Evolutionary conservation across 2,888 invertebrate genomes (phyloP), one percentile per base, ranked within the genome.

Genomic region (Athalia circularis): DNA sequence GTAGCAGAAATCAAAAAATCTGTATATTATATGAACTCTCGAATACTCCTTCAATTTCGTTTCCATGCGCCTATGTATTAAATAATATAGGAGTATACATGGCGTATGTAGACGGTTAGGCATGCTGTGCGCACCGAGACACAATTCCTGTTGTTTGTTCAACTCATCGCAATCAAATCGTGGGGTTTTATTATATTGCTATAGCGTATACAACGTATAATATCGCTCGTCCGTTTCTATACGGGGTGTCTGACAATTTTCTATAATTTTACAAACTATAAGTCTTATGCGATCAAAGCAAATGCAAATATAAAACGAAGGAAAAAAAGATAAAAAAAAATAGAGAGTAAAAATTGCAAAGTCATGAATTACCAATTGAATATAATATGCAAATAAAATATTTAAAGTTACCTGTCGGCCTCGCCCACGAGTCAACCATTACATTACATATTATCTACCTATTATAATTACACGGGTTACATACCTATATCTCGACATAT

Each of bases 71-170:
- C 29, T 29, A 29, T 29, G 29, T 29, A 29, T 29, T 29, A 29
- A 5, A 15, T n/a, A 52, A 54, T 52, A n/a, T 5, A 65, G 45
- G 47, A 7, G n/a, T 65, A 65, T 45, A 13, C 11, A 47, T 65
- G 3, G 45, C 29, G 43, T 43, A n/a, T 59, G n/a, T 29, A 43
- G 43, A 59, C 13, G 6, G 13, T 9, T n/a, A n/a, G 65, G 68
- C 54, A 50, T 67, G 68, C 75, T 75, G 75, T 86, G 87, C 80
- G 85, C 90, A 89, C 84, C 90, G 87, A 89, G 86, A 89, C 90
- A 88, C 88, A 87, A 87, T 89, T 90, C 90, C 90, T 89, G 90
- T 87, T 87, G 87, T 88, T 90, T 88, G 87, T 89, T 83, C 83
- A 78, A 80, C 81, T 84, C 85, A 82, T 86, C 86, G 84, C 84